Evolutionary conservation across 1,140 invertebrate genomes (phyloP), one percentile per base, ranked within the genome.

Genomic region (Drosophila kanapiae): DNA sequence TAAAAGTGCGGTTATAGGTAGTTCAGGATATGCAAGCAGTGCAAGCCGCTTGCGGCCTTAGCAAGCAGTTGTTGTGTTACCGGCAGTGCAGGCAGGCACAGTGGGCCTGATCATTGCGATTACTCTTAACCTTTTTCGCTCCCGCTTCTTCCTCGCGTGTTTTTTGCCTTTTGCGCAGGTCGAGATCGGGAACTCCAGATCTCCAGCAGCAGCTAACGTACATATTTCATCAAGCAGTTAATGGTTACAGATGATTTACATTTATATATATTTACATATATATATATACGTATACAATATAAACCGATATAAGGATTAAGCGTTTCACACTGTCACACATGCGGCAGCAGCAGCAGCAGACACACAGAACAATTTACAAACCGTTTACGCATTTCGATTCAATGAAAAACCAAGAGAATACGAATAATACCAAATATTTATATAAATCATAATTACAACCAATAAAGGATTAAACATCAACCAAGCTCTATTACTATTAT

Each of bases 381-480:
- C 60, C 54, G 70, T 74, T 74, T 72, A 74, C 49, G 70, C 70
- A 74, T 74, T 74, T 74, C 68, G 69, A 74, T 74, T 74, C 70
- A 60, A 71, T 71, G 45, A 71, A 71, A 78, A 78, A 72, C 47
- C 56, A 64, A 78, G 54, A 78, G 54, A 78, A 75, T 56, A 74
- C 60, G 62, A 65, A 79, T 60, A 72, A 80, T 72, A 79, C 58
- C 58, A 71, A 71, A 77, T 59, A 58, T 76, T 57, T 38, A 71
- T 62, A 70, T 59, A 78, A 77, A 78, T 71, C 61, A 62, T 62
- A 78, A 77, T 61, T 65, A 78, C 64, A 77, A 56, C 62, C 75
- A 70, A 72, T 72, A 72, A 78, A 57, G 67, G 53, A 78, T 70
- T 78, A 70, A 70, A 64, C 58, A 71, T 69, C 69, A 78, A 59